Evolutionary conservation across 2,113 vertebrate genomes (phyloP).

Genomic region (Nyctereutes procyonoides): DNA sequence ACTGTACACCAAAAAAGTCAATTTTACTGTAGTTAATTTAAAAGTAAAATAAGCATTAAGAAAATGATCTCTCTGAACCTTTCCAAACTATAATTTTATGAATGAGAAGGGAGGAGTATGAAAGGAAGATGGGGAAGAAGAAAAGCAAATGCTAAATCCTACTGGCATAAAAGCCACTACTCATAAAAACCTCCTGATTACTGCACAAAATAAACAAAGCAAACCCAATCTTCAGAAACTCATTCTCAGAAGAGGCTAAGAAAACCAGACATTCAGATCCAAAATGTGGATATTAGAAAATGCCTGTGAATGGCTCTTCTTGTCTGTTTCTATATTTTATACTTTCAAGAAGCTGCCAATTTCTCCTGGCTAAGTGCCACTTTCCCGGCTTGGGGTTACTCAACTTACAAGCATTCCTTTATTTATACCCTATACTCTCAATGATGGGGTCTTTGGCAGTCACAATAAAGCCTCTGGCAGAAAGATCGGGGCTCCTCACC

Average conservation of each 20-base stretch:
- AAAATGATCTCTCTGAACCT: neutral
- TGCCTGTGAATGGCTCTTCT: conserved; percentile 64
- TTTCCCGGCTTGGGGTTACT: conserved; percentile 23
- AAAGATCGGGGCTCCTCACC: neutral
- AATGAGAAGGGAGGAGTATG: neutral
- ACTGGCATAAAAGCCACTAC: conserved; percentile 51
- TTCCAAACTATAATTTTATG: conserved; percentile 54
- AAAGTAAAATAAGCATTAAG: conserved; percentile 40
- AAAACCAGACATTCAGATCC: conserved; percentile 62
- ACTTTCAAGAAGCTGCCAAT: conserved; percentile 63
- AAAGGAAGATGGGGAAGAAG: neutral
- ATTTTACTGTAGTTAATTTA: neutral
- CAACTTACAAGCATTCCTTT: conserved; percentile 59
- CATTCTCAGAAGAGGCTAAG: conserved; percentile 44
- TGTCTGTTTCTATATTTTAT: conserved; percentile 69
- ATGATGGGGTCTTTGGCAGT: neutral
- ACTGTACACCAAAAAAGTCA: conserved; percentile 2
- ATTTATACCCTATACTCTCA: neutral
- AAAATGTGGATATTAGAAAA: conserved; percentile 58
- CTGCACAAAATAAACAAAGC: conserved; percentile 58
- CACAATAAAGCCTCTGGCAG: neutral
- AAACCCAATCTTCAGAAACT: conserved; percentile 48
- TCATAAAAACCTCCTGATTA: conserved; percentile 55
- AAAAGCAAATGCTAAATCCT: neutral
- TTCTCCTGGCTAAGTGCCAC: conserved; percentile 59